These are phyloP conservation scores for Coracopsis vasa DNA, from an alignment of 2,113 vertebrate genomes.

Conservation along the genomic window DNA sequence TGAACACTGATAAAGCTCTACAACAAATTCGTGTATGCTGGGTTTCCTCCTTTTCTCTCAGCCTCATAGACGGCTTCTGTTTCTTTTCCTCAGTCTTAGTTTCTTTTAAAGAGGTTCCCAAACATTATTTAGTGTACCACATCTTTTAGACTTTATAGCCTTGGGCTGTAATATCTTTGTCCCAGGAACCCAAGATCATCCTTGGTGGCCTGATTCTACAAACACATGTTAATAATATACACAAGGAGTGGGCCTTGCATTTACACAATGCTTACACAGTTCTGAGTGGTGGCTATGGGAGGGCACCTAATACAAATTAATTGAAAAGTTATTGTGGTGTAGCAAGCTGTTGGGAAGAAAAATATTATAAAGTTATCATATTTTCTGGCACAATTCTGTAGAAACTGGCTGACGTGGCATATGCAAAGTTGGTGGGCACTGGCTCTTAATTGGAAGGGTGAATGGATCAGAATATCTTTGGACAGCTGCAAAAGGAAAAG, in stretches of 20 bases:
- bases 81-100: background rate
- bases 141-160: background rate
- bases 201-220: background rate
- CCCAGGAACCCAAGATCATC: background rate
- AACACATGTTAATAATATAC: background rate
- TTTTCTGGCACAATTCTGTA: background rate
- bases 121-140: background rate
- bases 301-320: background rate
- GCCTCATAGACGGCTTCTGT: background rate
- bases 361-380: background rate
- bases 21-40: background rate
- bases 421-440: background rate
- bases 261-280: background rate
- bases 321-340: background rate
- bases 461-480: background rate
- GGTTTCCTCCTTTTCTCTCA: background rate
- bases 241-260: background rate
- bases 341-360: background rate
- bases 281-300: background rate
- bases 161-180: background rate
- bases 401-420: background rate
- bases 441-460: background rate
- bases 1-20: background rate
- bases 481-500: background rate
- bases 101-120: background rate